Base-by-base conservation (phyloP, 2,797 vertebrate species). In the Echeneis naucrates region DNA sequence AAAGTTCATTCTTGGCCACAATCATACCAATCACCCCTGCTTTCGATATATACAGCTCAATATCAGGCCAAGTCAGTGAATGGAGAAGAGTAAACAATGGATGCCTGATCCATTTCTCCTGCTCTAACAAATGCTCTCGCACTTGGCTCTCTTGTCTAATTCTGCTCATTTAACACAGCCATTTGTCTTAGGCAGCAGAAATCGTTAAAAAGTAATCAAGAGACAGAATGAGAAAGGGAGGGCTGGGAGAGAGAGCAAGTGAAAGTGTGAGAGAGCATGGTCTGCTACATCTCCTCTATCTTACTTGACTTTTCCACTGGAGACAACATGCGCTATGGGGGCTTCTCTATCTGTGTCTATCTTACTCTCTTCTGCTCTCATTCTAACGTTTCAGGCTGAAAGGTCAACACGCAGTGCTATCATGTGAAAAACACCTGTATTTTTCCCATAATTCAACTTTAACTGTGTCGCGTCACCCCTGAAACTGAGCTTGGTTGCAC, bases 191-290 rank as follows among this genome's bases (percentile, higher is more conserved):
- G 89, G 89, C 91, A 86, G 90, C 89, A 93, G 91, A 93, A 94
- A 95, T 95, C 95, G 94, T 95, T 95, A 95, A 94, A 95, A 95
- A 93, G 93, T 92, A 94, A 95, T 95, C 95, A 95, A 92, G 90
- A 87, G 83, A 83, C 87, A 92, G 92, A 92, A 84, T 90, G 89
- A 92, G 92, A 88, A 89, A 85, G 84, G 79, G 81, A 83, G 81
- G 77, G 82, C 75, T 59, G 68, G 42, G 68, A 74, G 67, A 65
- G 72, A 75, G 67, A 69, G 59, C 4, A 62, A 72, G 65, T 4
- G 62, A 73, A 84, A 76, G 75, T 44, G 61, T 79, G 48, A 53
- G 62, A 79, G 77, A 88, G 88, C 26, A 21, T 81, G 69, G 71
- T 48, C 67, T 57, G 69, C 78, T 58, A 66, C 37, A 37, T 79